phyloP scores from a whole-genome alignment of 2,888 invertebrate genomes.

The Papilio elwesi region DNA sequence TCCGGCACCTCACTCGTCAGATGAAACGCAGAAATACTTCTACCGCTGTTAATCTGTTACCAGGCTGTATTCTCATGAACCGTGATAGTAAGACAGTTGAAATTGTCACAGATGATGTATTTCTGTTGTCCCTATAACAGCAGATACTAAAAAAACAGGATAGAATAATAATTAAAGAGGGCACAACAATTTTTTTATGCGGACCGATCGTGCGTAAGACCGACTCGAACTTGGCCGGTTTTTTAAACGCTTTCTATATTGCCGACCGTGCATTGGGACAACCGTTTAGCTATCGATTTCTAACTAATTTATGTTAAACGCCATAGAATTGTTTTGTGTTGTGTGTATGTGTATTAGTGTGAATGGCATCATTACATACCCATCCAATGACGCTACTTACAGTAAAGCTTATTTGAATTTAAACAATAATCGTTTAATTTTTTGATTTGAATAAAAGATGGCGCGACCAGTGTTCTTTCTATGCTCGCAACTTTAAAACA shows the following conservation, averaged over 20 bases:
- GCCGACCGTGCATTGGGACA: not conserved
- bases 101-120: too few relatives aligned
- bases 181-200: not conserved
- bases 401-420: not conserved
- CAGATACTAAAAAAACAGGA: too few relatives aligned
- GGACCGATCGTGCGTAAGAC: too few relatives aligned
- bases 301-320: constrained; percentile 25
- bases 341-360: not conserved
- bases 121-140: too few relatives aligned
- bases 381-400: constrained; percentile 4
- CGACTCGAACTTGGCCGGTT: not conserved
- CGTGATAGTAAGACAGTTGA: too few relatives aligned
- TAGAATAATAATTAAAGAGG: too few relatives aligned
- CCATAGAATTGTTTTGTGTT: constrained; percentile 13
- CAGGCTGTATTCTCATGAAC: too few relatives aligned
- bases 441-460: not conserved
- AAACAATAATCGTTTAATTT: not conserved
- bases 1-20: too few relatives aligned
- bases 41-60: too few relatives aligned
- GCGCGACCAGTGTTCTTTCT: not conserved
- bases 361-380: constrained; percentile 7
- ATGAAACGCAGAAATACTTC: too few relatives aligned
- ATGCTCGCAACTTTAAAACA: not conserved
- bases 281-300: constrained; percentile 22
- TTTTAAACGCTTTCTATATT: constrained; percentile 21